phyloP scores from a whole-genome alignment of 1,140 invertebrate species.

The Globodera ellingtonae region DNA sequence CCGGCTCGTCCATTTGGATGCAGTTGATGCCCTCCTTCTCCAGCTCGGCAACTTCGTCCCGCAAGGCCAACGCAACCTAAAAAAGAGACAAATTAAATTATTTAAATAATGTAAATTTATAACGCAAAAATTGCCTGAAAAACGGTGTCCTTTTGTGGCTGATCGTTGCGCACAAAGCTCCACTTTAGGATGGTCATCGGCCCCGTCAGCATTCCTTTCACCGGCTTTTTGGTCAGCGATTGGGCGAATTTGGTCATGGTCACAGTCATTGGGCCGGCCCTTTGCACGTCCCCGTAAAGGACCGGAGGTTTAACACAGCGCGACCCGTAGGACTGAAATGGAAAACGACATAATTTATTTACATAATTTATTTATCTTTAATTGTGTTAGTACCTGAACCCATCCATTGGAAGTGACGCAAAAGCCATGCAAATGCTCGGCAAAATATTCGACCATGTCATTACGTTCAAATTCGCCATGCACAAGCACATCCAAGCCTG shows the following conservation, averaged over 20 bases:
- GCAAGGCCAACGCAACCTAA: conserved; percentile 32
- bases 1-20: conserved; percentile 41
- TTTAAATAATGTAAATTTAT: not conserved
- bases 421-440: conserved; percentile 35
- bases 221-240: conserved; percentile 31
- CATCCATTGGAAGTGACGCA: conserved; percentile 34
- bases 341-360: no score
- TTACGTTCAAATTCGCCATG: conserved; percentile 41
- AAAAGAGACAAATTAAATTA: not conserved
- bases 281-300: conserved; percentile 32
- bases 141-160: conserved; percentile 15
- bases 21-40: conserved; percentile 30
- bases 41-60: conserved; percentile 39
- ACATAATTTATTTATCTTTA: no score
- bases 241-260: conserved; percentile 39
- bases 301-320: conserved; percentile 42
- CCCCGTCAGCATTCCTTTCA: conserved; percentile 43
- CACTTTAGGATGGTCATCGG: conserved; percentile 38
- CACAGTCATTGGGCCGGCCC: conserved; percentile 39
- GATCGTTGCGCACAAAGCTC: conserved; percentile 40
- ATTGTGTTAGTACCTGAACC: conserved; percentile 10
- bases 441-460: conserved; percentile 43
- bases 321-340: conserved; percentile 35
- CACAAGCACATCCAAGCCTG: conserved; percentile 31
- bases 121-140: conserved; percentile 17